phyloP scores from a whole-genome alignment of 2,888 invertebrate genomes.

The Polyommatus iphigenia region DNA sequence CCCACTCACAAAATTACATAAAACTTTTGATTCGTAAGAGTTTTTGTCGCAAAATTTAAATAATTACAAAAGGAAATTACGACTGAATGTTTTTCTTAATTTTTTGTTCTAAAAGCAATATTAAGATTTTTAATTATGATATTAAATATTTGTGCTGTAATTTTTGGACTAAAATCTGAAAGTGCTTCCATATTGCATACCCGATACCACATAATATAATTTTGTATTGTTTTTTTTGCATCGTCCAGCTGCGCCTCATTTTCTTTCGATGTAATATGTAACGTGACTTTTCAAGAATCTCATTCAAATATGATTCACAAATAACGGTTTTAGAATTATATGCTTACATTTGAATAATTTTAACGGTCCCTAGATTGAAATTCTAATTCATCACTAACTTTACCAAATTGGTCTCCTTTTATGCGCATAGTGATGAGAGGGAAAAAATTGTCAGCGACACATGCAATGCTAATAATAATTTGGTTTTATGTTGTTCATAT shows the following conservation, averaged over 20 bases:
- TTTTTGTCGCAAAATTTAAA: conserved; percentile 37
- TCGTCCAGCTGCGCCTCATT: too few relatives aligned
- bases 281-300: too few relatives aligned
- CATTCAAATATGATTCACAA: neutral
- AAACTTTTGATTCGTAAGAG: conserved; percentile 29
- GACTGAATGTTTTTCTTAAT: conserved; percentile 31
- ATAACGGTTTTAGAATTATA: conserved; percentile 10
- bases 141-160: neutral
- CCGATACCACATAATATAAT: too few relatives aligned
- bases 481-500: conserved; percentile 10
- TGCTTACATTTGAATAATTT: conserved; percentile 15
- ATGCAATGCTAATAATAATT: conserved; percentile 26
- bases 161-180: neutral
- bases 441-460: conserved; percentile 37
- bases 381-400: conserved; percentile 40
- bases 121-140: conserved; percentile 1
- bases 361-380: conserved; percentile 38
- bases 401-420: conserved; percentile 53
- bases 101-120: neutral
- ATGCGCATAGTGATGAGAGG: conserved; percentile 73
- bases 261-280: too few relatives aligned
- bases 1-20: conserved; percentile 24
- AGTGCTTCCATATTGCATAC: neutral
- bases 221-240: too few relatives aligned
- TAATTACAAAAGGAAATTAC: conserved; percentile 37